These are phyloP conservation scores for Hemicordylus capensis DNA, from an alignment of 2,113 vertebrate species.

Conservation along the genomic window DNA sequence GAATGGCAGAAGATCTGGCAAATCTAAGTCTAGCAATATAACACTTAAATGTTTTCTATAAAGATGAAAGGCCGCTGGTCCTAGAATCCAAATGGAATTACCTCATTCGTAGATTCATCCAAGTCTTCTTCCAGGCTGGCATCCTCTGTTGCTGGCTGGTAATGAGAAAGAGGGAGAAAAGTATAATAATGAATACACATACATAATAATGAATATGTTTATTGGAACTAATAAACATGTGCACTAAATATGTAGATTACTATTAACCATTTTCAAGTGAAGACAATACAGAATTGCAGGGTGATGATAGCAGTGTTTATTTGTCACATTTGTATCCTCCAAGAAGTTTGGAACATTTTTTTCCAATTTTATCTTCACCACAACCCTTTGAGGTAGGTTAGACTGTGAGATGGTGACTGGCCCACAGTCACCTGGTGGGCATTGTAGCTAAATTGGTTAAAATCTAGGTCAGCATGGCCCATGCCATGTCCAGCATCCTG, in stretches of 20 bases:
- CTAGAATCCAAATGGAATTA: conserved; percentile 30
- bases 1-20: background rate
- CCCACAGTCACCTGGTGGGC: too few species aligned
- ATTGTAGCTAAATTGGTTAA: background rate
- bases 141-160: conserved; percentile 72
- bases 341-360: background rate
- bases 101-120: conserved; percentile 62
- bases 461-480: background rate
- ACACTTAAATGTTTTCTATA: background rate
- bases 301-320: background rate
- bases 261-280: background rate
- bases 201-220: too few species aligned
- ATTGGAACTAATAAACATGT: background rate
- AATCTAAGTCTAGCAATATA: background rate
- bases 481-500: too few species aligned
- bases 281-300: background rate
- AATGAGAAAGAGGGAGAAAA: conserved; percentile 6
- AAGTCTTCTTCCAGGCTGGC: conserved; percentile 39
- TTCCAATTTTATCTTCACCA: background rate
- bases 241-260: background rate
- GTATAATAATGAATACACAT: background rate
- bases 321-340: background rate
- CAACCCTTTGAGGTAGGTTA: background rate
- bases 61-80: background rate
- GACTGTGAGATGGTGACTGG: background rate